Percentiles rank a stretch among this genome's conserved stretches.
Evolutionary conservation across 1,140 invertebrate genomes (phyloP).

Genomic region (Megalopta genalis): DNA sequence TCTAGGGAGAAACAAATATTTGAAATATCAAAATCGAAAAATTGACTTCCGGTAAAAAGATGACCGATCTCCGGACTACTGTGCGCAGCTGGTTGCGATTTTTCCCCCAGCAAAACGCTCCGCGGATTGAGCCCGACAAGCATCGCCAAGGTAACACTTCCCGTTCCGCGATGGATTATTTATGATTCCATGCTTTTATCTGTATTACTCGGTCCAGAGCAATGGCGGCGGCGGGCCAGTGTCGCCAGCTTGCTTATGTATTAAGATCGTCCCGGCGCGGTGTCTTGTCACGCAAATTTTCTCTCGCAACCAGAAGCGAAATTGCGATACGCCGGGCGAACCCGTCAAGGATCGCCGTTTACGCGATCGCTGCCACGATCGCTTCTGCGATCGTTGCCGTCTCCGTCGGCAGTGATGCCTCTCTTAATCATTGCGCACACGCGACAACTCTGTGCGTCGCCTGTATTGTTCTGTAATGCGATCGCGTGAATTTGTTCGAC

Average conservation of each 20-base stretch:
- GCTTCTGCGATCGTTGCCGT: neutral
- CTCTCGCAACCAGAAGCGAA: neutral
- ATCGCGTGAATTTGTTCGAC: neutral
- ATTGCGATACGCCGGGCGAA: too few species aligned
- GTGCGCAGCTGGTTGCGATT: too few species aligned
- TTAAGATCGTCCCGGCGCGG: conserved; percentile 14
- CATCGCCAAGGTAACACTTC: conserved; percentile 13
- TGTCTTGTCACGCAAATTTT: neutral
- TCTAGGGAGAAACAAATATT: too few species aligned
- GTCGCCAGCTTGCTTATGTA: neutral
- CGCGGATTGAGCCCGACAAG: neutral
- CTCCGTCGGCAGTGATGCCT: neutral
- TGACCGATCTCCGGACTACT: too few species aligned
- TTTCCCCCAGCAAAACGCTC: neutral
- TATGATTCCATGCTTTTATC: conserved; percentile 48
- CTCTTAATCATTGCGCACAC: conserved; percentile 1
- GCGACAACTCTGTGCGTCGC: neutral
- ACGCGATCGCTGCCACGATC: neutral
- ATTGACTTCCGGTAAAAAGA: too few species aligned
- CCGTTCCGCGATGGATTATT: conserved; percentile 42
- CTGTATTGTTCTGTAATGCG: neutral
- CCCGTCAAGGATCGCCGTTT: too few species aligned
- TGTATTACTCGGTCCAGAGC: conserved; percentile 37
- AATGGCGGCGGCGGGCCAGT: neutral
- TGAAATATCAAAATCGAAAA: too few species aligned